Evolutionary conservation across 2,797 vertebrate species (phyloP), one percentile per base, ranked within the genome.

Genomic region (Syncerus caffer): DNA sequence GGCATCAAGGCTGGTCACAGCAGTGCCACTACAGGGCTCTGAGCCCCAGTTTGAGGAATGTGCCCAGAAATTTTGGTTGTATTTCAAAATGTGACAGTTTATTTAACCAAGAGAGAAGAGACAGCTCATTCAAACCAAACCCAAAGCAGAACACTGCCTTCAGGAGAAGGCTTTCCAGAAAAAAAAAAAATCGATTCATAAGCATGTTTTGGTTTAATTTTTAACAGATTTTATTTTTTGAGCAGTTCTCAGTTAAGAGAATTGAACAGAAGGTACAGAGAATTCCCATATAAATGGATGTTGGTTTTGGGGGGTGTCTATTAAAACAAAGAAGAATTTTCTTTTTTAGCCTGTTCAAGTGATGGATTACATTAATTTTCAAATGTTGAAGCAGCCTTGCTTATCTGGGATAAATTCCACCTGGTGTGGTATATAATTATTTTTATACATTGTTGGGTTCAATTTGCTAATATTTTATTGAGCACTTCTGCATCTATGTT

Each of bases 1-100:
- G 76, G 38, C 71, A 7, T n/a, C 51, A 23, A 91, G 23, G 29
- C 76, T 8, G 14, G 34, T 88, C 76, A 85, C 76, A 95, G 83
- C 50, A 78, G 34, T 45, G 79, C 31, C 25, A 45, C 25, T 53
- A 31, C 60, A 76, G 60, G 42, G 55, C 85, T 93, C 82, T 89
- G 78, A 94, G 58, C 19, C 51, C 34, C 53, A 86, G 42, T 79
- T 80, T 51, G 38, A 88, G 57, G 29, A 50, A 60, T 29, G 38
- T 92, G 31, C 55, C 82, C 60, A 88, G 60, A 95, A 93, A 79
- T 85, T 71, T n/a, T 92, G 78, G 47, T 83, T 92, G 80, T 60
- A 57, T 90, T 92, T 97, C 82, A 76, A 94, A 80, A 96, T 64
- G 79, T 89, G 42, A 86, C 55, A 58, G 53, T 91, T 82, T 10